A percentile compares a stretch with the other conserved stretches of the same genome.
Conservation (phyloP, 2,113 vertebrate species). For the Tragelaphus strepsiceros region DNA sequence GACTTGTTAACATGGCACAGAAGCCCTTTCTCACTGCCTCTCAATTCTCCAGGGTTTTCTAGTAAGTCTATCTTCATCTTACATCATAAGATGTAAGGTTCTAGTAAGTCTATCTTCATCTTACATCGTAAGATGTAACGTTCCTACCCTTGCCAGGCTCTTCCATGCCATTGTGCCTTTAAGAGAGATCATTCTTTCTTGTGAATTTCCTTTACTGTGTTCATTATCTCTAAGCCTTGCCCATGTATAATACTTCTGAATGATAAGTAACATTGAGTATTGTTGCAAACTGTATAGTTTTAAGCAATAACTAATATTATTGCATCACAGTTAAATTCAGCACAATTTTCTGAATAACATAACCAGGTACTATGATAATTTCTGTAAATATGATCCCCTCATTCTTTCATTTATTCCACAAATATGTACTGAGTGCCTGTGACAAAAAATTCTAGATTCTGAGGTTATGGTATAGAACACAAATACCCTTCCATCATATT, state of each 20-base stretch:
- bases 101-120: not conserved
- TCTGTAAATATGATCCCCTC: not conserved
- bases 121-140: not conserved
- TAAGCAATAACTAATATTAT: not conserved
- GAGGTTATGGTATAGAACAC: not conserved
- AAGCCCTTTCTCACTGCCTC: not conserved
- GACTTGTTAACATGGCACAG: not conserved
- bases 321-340: not conserved
- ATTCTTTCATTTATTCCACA: not conserved
- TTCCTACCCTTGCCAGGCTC: accelerated
- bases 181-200: not conserved
- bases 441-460: not conserved
- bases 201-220: not conserved
- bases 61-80: not conserved
- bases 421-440: not conserved
- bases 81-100: not conserved
- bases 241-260: not conserved
- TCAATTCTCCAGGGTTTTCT: not conserved
- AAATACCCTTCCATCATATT: not conserved
- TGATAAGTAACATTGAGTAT: not conserved
- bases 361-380: not conserved
- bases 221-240: not conserved
- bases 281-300: not conserved
- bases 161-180: not conserved
- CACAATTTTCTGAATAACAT: not conserved